Percentiles rank a stretch among this genome's conserved stretches.
Conservation (phyloP, 2,113 vertebrate genomes). For the Oreochromis niloticus region DNA sequence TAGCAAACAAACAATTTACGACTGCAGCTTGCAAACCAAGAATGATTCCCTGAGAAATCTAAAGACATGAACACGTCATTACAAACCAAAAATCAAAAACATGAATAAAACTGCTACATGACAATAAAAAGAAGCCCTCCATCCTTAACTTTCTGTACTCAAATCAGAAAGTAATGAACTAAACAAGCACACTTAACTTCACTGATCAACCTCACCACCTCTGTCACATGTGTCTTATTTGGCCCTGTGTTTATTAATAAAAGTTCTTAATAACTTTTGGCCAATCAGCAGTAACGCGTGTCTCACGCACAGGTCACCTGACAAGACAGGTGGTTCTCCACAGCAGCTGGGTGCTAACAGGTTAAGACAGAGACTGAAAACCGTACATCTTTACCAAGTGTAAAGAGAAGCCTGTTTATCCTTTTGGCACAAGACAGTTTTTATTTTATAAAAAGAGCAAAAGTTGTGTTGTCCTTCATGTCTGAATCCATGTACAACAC, state of each 20-base stretch:
- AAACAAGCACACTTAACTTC: neutral
- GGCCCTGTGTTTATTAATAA: neutral
- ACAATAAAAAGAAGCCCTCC: neutral
- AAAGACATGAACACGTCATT: neutral
- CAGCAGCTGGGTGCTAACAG: neutral
- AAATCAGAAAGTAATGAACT: neutral
- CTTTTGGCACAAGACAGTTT: neutral
- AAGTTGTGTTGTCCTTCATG: accelerated
- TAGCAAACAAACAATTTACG: neutral
- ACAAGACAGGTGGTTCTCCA: neutral
- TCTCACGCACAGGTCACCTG: neutral
- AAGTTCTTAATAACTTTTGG: neutral
- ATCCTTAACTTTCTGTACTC: accelerated
- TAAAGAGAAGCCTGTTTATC: neutral
- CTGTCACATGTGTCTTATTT: neutral
- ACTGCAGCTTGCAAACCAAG: neutral
- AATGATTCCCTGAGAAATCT: neutral
- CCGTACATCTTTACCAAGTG: accelerated
- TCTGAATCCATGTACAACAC: neutral
- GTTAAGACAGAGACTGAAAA: neutral
- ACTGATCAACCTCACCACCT: neutral
- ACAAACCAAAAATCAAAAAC: neutral
- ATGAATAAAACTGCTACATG: accelerated
- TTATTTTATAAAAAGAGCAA: neutral
- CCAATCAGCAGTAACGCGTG: neutral